A percentile compares a stretch with the other conserved stretches of the same genome.
Conservation (phyloP, 2,113 vertebrate species). For the Dascyllus trimaculatus region DNA sequence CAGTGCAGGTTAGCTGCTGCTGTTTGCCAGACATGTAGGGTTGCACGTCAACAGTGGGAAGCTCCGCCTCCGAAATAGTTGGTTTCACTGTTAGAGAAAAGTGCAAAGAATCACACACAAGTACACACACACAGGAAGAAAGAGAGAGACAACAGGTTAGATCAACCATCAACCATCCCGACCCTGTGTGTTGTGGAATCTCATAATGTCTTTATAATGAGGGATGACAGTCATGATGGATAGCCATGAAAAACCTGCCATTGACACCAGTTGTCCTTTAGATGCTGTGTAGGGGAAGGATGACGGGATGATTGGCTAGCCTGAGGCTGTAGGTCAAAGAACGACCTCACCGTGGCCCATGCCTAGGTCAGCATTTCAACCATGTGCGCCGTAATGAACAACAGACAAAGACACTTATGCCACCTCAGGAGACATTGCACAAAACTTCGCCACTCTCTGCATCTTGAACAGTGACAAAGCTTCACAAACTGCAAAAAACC, state of each 20-base stretch:
- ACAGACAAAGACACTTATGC: conserved; percentile 41
- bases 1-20: conserved; percentile 87
- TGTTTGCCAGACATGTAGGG: conserved; percentile 75
- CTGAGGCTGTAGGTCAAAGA: conserved; percentile 62
- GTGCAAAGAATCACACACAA: conserved; percentile 7
- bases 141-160: conserved; percentile 49
- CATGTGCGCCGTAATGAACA: conserved; percentile 45
- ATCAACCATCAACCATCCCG: conserved; percentile 2
- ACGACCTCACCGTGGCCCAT: conserved; percentile 51
- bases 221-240: conserved; percentile 58
- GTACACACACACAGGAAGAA: conserved; percentile 12
- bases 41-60: conserved; percentile 64
- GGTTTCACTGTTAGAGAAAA: conserved; percentile 85
- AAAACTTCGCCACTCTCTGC: conserved; percentile 13
- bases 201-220: conserved; percentile 73
- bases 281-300: conserved; percentile 45
- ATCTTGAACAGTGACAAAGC: neutral
- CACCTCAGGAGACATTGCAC: conserved; percentile 28
- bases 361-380: conserved; percentile 51
- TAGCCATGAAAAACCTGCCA: conserved; percentile 59
- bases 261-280: conserved; percentile 53
- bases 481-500: conserved; percentile 1
- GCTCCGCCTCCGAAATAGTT: conserved; percentile 88
- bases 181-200: conserved; percentile 37
- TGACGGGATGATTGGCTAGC: conserved; percentile 61